Base-by-base conservation (phyloP, 2,888 invertebrate species). In the Nasonovia ribisnigri region DNA sequence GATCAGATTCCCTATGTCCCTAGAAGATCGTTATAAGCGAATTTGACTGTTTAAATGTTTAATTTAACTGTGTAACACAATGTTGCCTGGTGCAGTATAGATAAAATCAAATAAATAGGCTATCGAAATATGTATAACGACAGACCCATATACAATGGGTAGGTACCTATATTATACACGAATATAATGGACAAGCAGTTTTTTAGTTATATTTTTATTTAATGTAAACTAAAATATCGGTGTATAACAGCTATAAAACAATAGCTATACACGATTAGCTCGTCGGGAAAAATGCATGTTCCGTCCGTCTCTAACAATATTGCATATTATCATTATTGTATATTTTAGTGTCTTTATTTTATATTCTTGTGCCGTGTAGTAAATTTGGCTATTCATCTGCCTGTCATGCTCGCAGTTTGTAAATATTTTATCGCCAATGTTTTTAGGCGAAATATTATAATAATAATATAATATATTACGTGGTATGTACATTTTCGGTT, bases 351-450 rank as follows among this genome's bases (percentile, higher is more conserved):
- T 90, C 60, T 90, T 60, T 90, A 90, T 48, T 60, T 43, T 6
- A 26, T 8, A 67, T 90, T 90, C 67, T 90, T n/a, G 51, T 51
- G 90, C 20, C 60, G 67, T n/a, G 90, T 60, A 67, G 67, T 48
- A 29, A 90, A 90, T 90, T 90, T 36, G 90, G 67, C 36, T 77
- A 90, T 90, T 51, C 48, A 77, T 90, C n/a, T 60, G 42, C 36
- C 90, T 77, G 91, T 54, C 91, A 42, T 84, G 84, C 54, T 86
- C 43, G 54, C 24, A n/a, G 57, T 86, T 86, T 46, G 91, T 91
- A 57, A 86, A 91, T 86, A 57, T 91, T 91, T 91, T 91, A 91
- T 91, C 84, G 86, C 43, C 84, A 46, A 86, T 86, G 84, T 91
- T 86, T 91, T 91, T 46, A 42, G 54, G 11, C 10, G 84, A 57